A percentile compares a stretch with the other conserved stretches of the same genome.
Evolutionary conservation across 2,797 vertebrate genomes (phyloP).

Genomic region (Sibirionetta formosa): DNA sequence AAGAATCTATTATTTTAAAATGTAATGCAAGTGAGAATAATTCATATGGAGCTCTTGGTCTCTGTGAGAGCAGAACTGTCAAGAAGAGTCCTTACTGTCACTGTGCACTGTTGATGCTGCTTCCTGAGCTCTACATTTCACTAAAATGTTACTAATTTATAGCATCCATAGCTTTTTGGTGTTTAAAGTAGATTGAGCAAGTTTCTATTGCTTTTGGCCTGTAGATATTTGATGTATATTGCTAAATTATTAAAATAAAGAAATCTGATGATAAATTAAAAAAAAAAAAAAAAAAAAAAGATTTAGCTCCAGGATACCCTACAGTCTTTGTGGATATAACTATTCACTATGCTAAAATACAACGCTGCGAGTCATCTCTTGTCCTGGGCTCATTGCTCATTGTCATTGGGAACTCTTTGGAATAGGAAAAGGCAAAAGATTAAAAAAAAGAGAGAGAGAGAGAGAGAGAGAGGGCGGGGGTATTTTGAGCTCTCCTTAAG

Average conservation of each 20-base stretch:
- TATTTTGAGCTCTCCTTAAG: neutral
- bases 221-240: neutral
- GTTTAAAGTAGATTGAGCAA: neutral
- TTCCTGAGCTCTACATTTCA: neutral
- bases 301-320: neutral
- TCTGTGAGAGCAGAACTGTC: neutral
- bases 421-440: neutral
- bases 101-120: neutral
- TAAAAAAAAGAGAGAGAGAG: neutral
- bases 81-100: neutral
- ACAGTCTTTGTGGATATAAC: neutral
- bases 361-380: neutral
- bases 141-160: neutral
- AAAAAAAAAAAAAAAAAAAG: neutral
- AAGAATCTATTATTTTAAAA: neutral
- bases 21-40: neutral
- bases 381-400: neutral
- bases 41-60: neutral
- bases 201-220: neutral
- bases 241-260: neutral
- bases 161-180: neutral
- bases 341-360: neutral
- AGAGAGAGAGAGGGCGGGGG: neutral
- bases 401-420: neutral
- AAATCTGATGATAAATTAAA: neutral